phyloP scores from a whole-genome alignment of 2,888 invertebrate species.

The Hypena proboscidalis region DNA sequence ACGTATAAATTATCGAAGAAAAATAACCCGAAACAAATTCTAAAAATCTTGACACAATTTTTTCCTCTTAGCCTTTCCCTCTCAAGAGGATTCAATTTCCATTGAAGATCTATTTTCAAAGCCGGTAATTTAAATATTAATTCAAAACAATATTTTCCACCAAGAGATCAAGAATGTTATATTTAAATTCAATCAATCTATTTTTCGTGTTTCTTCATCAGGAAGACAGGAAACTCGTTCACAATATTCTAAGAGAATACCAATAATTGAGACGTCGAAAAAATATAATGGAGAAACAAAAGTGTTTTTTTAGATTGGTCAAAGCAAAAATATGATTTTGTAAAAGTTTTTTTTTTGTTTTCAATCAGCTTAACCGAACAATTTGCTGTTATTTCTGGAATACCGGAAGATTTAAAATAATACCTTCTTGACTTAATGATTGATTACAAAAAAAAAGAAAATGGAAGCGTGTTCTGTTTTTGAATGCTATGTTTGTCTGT shows the following conservation, averaged over 20 bases:
- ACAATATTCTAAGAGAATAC: conserved; percentile 28
- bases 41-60: too few species aligned
- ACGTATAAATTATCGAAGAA: too few species aligned
- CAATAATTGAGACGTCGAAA: conserved; percentile 21
- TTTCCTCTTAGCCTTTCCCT: too few species aligned
- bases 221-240: conserved; percentile 14
- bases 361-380: too few species aligned
- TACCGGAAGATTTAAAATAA: too few species aligned
- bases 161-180: conserved; percentile 6
- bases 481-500: too few species aligned
- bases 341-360: too few species aligned
- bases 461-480: neutral
- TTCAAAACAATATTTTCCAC: conserved; percentile 12
- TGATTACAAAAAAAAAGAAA: neutral
- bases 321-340: neutral
- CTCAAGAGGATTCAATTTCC: too few species aligned
- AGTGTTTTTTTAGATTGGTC: conserved; percentile 3
- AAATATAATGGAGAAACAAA: conserved; percentile 8
- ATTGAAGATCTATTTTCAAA: too few species aligned
- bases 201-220: conserved; percentile 28
- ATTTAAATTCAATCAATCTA: conserved; percentile 27
- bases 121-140: neutral
- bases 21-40: too few species aligned
- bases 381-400: too few species aligned
- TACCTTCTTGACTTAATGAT: too few species aligned